A percentile compares a stretch with the other conserved stretches of the same genome.
Conservation (phyloP, 2,113 vertebrate genomes). For the Odocoileus virginianus region DNA sequence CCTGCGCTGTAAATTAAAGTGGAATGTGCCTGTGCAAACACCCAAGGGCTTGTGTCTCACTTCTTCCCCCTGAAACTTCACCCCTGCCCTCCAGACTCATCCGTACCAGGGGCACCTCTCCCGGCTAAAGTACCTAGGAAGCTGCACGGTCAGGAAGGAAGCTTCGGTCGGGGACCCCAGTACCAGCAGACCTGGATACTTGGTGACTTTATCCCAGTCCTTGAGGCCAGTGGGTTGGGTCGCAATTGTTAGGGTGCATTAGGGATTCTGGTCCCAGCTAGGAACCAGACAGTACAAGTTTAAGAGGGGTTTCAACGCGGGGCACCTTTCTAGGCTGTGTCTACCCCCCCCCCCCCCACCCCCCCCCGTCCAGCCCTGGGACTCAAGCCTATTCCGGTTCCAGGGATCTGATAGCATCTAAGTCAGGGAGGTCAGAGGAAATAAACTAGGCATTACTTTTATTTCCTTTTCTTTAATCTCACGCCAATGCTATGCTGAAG, state of each 20-base stretch:
- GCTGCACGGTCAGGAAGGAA: neutral
- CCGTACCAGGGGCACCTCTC: neutral
- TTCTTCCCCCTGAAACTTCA: neutral
- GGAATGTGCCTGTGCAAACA: neutral
- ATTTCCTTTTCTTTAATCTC: neutral
- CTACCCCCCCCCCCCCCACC: no score
- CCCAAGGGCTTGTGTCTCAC: neutral
- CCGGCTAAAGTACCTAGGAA: neutral
- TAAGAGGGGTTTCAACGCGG: neutral
- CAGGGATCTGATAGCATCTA: neutral
- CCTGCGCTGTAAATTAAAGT: neutral
- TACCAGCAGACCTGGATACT: neutral
- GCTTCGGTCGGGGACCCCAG: neutral
- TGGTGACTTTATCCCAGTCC: neutral
- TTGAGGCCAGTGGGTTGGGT: neutral
- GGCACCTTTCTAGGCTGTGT: neutral
- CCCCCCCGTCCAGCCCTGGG: neutral
- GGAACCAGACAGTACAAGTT: neutral
- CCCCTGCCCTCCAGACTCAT: neutral
- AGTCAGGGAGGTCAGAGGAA: neutral
- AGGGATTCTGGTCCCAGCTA: neutral
- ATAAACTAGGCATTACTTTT: neutral
- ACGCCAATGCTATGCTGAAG: neutral
- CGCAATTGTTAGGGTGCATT: neutral
- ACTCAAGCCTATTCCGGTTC: neutral